A percentile compares a stretch with the other conserved stretches of the same genome.
Conservation (phyloP, 2,113 vertebrate genomes). For the Chaetops frenatus region DNA sequence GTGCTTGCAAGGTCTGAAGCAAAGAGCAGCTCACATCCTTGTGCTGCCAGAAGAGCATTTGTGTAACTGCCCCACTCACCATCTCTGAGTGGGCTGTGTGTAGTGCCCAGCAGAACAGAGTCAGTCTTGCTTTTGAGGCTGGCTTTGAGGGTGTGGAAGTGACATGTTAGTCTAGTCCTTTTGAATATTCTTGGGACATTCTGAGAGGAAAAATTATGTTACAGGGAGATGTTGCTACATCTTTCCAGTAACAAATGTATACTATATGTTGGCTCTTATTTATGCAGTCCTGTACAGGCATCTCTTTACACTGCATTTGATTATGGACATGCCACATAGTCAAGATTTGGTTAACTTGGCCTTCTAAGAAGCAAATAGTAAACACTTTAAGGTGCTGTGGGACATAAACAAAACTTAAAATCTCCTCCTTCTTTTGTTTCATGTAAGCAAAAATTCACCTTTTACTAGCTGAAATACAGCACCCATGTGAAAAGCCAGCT, state of each 20-base stretch:
- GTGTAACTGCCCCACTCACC: background rate
- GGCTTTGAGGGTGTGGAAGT: background rate
- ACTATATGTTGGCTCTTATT: background rate
- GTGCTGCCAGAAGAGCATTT: background rate
- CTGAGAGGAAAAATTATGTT: background rate
- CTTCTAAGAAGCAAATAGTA: background rate
- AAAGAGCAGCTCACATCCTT: background rate
- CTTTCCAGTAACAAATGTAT: background rate
- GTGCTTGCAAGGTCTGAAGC: background rate
- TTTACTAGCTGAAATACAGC: background rate
- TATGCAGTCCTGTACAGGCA: background rate
- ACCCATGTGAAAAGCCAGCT: background rate
- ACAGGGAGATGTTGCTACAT: background rate
- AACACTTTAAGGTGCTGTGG: background rate
- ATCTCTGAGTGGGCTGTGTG: fast-evolving
- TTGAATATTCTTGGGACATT: background rate
- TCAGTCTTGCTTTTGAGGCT: background rate
- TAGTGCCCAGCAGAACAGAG: background rate
- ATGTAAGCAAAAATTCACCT: background rate
- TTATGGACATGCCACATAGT: background rate
- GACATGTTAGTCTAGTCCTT: background rate
- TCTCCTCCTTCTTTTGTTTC: background rate
- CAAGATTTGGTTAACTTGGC: background rate
- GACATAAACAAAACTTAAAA: background rate
- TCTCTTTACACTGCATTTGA: background rate